Evolutionary conservation across 2,113 vertebrate genomes (phyloP).

Genomic region (Aviceda subcristata): DNA sequence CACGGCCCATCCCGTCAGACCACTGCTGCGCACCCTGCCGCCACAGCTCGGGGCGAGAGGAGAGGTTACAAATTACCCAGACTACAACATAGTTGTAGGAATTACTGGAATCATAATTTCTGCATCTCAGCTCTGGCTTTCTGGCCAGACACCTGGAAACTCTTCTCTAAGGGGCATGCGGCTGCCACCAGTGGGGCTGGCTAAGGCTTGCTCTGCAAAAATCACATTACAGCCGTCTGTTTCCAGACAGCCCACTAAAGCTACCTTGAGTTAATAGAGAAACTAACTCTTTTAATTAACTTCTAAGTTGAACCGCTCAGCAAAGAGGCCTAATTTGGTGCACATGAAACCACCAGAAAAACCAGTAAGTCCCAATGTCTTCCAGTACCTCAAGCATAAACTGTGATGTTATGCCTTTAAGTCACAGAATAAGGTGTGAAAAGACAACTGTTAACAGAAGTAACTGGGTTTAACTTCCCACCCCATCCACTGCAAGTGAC

Average conservation of each 20-base stretch:
- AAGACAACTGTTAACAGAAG: neutral
- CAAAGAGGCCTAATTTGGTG: neutral
- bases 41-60: neutral
- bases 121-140: neutral
- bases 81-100: too few species aligned
- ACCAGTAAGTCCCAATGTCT: neutral
- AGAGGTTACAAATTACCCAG: neutral
- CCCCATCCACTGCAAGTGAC: neutral
- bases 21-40: neutral
- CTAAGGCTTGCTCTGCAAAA: neutral
- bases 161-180: neutral
- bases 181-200: neutral
- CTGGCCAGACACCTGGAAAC: neutral
- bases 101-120: neutral
- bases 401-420: neutral
- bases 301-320: neutral
- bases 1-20: fast-evolving
- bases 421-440: neutral
- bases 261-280: neutral
- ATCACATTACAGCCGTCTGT: neutral
- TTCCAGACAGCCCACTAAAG: neutral
- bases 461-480: neutral
- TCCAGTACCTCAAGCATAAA: neutral
- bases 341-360: neutral
- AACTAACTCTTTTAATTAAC: neutral